Conservation (phyloP, 1,140 invertebrate genomes). For the Drosophila arawakana region DNA sequence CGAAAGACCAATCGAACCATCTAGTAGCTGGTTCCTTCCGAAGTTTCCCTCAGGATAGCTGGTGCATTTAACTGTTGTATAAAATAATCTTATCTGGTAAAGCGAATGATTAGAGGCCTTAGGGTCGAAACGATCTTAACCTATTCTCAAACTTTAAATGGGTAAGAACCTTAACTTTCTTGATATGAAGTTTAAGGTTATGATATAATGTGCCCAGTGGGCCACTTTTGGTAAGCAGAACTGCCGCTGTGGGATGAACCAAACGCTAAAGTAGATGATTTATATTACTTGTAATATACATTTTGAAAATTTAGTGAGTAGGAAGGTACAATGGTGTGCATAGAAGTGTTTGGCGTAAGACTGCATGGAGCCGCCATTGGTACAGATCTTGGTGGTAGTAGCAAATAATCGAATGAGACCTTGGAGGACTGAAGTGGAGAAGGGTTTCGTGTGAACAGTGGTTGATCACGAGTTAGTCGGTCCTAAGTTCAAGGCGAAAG, state of each 20-base stretch:
- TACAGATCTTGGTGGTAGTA: conserved; percentile 87
- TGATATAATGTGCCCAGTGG: conserved; percentile 88
- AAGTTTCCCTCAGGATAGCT: too few species aligned
- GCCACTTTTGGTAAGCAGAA: conserved; percentile 97
- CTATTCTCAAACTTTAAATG: conserved; percentile 86
- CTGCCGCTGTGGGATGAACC: conserved; percentile 93
- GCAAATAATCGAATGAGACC: too few species aligned
- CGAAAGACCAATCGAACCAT: too few species aligned
- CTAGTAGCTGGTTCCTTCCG: too few species aligned
- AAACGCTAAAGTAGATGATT: too few species aligned
- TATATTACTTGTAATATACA: too few species aligned
- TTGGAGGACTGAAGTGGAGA: conserved; percentile 85
- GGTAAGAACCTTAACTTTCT: conserved; percentile 96
- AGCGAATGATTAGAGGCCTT: too few species aligned
- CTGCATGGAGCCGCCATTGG: conserved; percentile 90
- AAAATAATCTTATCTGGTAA: too few species aligned
- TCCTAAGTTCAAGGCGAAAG: conserved; percentile 90
- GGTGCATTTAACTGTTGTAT: too few species aligned
- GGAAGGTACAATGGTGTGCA: too few species aligned
- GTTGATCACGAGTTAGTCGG: conserved; percentile 95
- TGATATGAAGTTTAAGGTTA: conserved; percentile 95
- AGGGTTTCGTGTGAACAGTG: conserved; percentile 95
- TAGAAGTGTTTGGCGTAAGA: too few species aligned
- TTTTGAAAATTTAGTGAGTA: too few species aligned
- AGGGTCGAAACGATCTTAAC: conserved; percentile 17